These are phyloP conservation scores for Galaxea fascicularis DNA, from an alignment of 92 coral and sea anemone genomes.

Conservation along the genomic window DNA sequence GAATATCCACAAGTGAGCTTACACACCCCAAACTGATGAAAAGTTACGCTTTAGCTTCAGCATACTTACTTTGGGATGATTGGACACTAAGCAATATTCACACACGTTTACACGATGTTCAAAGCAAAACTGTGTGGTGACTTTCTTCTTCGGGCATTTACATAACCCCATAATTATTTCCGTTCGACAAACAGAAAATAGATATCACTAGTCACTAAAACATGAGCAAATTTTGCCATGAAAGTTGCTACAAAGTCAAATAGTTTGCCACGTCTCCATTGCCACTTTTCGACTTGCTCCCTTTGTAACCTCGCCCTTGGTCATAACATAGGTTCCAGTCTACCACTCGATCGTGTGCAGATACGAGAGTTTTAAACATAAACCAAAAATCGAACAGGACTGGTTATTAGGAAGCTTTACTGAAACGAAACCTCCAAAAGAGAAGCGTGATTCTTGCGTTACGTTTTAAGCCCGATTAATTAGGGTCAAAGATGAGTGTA, in stretches of 20 bases:
- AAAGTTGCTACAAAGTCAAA: not conserved
- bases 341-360: not conserved
- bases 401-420: too few relatives aligned
- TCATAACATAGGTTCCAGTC: not conserved
- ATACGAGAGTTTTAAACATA: too few relatives aligned
- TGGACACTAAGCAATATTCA: slow-evolving; percentile 93
- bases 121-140: slow-evolving; percentile 98
- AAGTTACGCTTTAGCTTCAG: not conserved
- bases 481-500: too few relatives aligned
- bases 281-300: not conserved
- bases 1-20: not conserved
- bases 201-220: not conserved
- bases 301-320: slow-evolving; percentile 24
- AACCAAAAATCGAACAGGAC: too few relatives aligned
- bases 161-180: slow-evolving; percentile 87
- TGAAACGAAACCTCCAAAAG: too few relatives aligned
- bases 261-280: slow-evolving; percentile 92
- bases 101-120: slow-evolving; percentile 99
- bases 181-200: not conserved
- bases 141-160: slow-evolving; percentile 99
- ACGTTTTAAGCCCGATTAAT: too few relatives aligned
- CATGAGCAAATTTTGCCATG: not conserved
- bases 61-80: slow-evolving; percentile 84
- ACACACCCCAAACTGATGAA: not conserved
- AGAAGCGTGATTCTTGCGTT: too few relatives aligned